Conservation (phyloP, 2,888 invertebrate genomes). For the Bembecia ichneumoniformis region DNA sequence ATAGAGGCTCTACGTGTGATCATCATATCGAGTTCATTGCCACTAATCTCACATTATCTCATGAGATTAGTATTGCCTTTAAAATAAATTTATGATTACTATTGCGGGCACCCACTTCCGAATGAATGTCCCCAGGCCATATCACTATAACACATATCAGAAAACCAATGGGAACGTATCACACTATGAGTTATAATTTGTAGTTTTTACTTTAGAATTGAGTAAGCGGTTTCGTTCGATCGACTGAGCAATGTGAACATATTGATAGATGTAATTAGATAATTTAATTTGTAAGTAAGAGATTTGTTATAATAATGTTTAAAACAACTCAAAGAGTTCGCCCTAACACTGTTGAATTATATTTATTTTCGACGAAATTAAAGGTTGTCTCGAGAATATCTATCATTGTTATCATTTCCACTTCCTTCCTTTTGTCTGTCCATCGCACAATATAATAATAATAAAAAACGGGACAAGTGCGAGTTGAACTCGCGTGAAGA, state of each 20-base stretch:
- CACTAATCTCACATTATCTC: too few relatives aligned
- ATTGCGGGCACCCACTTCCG: too few relatives aligned
- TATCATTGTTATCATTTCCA: not conserved
- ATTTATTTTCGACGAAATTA: constrained; percentile 67
- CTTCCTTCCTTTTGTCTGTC: too few relatives aligned
- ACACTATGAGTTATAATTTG: not conserved
- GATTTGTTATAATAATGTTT: constrained; percentile 62
- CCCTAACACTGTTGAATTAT: constrained; percentile 60
- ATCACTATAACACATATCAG: too few relatives aligned
- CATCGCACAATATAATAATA: too few relatives aligned
- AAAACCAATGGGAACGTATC: not conserved
- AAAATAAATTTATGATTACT: too few relatives aligned
- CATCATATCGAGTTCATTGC: too few relatives aligned
- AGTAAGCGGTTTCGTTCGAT: constrained; percentile 16
- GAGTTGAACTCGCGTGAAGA: too few relatives aligned
- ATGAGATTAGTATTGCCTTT: too few relatives aligned
- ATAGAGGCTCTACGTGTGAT: too few relatives aligned
- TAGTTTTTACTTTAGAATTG: not conserved
- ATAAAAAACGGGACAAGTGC: too few relatives aligned
- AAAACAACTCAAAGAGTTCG: constrained; percentile 65
- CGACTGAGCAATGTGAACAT: constrained; percentile 40
- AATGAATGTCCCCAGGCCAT: too few relatives aligned
- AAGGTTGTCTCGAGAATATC: constrained; percentile 64
- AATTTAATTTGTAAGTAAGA: constrained; percentile 42
- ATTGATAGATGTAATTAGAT: constrained; percentile 37